Conservation (phyloP, 2,113 vertebrate species). For the Nothocercus julius region DNA sequence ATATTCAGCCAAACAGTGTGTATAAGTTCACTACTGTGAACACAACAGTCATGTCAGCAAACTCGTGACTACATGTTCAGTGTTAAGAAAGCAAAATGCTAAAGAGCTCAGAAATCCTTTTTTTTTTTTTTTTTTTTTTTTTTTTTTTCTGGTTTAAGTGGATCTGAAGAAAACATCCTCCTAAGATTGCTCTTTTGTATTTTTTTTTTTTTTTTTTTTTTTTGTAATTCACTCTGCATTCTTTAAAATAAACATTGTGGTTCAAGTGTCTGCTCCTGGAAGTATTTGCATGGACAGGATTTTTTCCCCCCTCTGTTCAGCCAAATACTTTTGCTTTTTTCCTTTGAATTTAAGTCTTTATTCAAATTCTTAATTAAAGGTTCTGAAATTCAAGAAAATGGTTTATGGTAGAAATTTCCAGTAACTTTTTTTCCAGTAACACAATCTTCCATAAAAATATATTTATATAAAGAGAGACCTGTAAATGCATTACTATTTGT, state of each 20-base stretch:
- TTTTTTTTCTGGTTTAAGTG: too few species aligned
- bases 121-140: too few species aligned
- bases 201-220: neutral
- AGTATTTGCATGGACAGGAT: slow-evolving; percentile 36
- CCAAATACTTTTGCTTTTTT: slow-evolving; percentile 32
- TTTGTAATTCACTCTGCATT: slow-evolving; percentile 30
- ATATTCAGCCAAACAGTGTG: neutral
- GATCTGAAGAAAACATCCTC: too few species aligned
- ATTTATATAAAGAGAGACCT: neutral
- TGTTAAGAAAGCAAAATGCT: slow-evolving; percentile 18
- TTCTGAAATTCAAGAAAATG: slow-evolving; percentile 61
- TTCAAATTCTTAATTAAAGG: slow-evolving; percentile 7
- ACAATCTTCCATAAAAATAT: neutral
- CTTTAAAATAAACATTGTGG: slow-evolving; percentile 71
- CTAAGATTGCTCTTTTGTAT: too few species aligned
- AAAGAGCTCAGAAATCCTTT: neutral
- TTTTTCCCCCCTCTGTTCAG: slow-evolving; percentile 12
- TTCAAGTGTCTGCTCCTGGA: slow-evolving; percentile 35
- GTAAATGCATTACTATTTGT: neutral
- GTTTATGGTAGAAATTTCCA: slow-evolving; percentile 27
- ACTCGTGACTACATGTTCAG: neutral
- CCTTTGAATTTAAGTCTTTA: slow-evolving; percentile 36
- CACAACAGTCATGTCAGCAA: neutral
- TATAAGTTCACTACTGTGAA: neutral
- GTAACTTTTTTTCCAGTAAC: neutral